These are phyloP conservation scores for Rhea pennata DNA, from an alignment of 2,113 vertebrate genomes.

Conservation along the genomic window DNA sequence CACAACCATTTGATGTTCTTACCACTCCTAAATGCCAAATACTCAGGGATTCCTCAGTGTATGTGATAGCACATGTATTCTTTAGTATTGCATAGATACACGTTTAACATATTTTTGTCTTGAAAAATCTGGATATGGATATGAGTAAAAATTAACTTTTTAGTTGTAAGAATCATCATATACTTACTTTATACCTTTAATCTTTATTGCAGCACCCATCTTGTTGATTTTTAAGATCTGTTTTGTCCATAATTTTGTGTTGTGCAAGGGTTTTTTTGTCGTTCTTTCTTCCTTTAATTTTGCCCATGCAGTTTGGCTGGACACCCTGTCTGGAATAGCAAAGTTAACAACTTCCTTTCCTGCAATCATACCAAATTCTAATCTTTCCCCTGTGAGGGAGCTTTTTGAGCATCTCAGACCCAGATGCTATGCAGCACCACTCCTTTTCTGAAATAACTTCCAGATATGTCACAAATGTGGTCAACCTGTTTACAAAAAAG, in stretches of 20 bases:
- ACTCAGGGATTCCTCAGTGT: not conserved
- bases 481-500: not conserved
- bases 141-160: not conserved
- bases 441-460: slow-evolving; percentile 17
- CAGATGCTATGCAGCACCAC: not conserved
- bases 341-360: slow-evolving; percentile 66
- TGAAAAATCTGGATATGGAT: not conserved
- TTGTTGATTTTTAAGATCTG: not conserved
- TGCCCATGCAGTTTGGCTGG: slow-evolving; percentile 38
- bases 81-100: not conserved
- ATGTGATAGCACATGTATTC: not conserved
- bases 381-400: slow-evolving; percentile 34
- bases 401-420: slow-evolving; percentile 32
- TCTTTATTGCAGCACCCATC: not conserved
- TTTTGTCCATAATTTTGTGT: not conserved
- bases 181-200: not conserved
- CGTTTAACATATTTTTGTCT: not conserved
- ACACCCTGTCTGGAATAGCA: slow-evolving; percentile 61
- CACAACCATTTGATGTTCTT: not conserved
- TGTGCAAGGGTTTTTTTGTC: slow-evolving; percentile 2
- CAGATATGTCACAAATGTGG: not conserved
- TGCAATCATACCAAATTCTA: slow-evolving; percentile 50
- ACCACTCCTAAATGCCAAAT: not conserved
- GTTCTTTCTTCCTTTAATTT: not conserved
- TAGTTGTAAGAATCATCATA: not conserved